A percentile compares a stretch with the other conserved stretches of the same genome.
phyloP scores from a whole-genome alignment of 2,797 vertebrate species.

The Enteromius viviparus region DNA sequence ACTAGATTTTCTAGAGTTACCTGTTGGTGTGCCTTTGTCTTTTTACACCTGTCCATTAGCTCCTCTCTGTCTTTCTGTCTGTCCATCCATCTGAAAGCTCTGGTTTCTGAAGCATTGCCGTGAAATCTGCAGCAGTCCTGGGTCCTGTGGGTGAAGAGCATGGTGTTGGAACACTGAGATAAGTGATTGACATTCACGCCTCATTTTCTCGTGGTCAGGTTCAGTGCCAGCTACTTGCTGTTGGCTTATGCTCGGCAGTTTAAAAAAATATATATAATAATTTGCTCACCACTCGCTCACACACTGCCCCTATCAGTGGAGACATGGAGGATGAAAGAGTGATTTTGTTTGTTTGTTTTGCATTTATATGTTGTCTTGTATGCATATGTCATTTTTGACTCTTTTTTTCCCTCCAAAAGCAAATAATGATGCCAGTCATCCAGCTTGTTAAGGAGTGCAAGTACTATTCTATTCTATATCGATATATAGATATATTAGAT shows the following conservation, averaged over 20 bases:
- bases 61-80: constrained; percentile 23
- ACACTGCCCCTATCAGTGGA: background rate
- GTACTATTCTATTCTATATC: background rate
- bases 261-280: constrained; percentile 8
- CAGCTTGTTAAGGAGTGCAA: background rate
- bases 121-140: constrained; percentile 24
- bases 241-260: background rate
- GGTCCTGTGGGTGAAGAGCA: constrained; percentile 30
- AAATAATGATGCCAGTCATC: background rate
- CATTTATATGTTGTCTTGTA: background rate
- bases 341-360: constrained; percentile 3
- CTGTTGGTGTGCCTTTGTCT: constrained; percentile 16
- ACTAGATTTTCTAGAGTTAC: background rate
- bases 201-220: constrained; percentile 50
- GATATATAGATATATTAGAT: too few species aligned
- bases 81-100: constrained; percentile 2
- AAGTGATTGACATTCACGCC: constrained; percentile 53
- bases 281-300: background rate
- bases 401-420: background rate
- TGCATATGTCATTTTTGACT: background rate
- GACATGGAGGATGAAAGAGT: background rate
- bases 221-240: constrained; percentile 5
- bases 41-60: constrained; percentile 35
- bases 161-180: constrained; percentile 28
- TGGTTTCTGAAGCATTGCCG: background rate